Percentiles rank a stretch among this genome's conserved stretches.
These are phyloP conservation scores for Cephalopterus ornatus DNA, from an alignment of 2,113 vertebrate genomes.

Conservation along the genomic window DNA sequence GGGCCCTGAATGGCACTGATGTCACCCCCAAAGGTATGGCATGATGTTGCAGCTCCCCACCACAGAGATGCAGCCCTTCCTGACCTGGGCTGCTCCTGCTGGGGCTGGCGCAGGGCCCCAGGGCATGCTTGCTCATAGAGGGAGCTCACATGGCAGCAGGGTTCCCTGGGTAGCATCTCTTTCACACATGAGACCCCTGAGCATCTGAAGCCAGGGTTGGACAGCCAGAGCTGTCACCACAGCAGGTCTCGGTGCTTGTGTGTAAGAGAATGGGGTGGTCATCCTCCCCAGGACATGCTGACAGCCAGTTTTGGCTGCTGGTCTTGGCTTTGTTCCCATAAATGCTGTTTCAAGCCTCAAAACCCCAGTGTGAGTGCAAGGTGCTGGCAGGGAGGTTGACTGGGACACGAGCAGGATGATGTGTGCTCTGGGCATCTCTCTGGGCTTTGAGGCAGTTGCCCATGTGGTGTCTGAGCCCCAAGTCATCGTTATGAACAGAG, in stretches of 20 bases:
- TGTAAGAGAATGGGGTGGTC: neutral
- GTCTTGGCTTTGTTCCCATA: neutral
- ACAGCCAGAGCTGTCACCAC: neutral
- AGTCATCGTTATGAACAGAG: neutral
- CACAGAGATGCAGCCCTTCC: neutral
- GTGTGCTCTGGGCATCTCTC: neutral
- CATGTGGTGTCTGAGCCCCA: neutral
- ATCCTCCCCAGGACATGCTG: fast-evolving
- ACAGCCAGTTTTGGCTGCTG: neutral
- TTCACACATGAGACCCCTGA: neutral
- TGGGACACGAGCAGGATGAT: neutral
- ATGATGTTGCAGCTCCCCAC: neutral
- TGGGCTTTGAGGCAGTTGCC: fast-evolving
- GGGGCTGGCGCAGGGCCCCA: neutral
- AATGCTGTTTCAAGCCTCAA: neutral
- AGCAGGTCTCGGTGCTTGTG: neutral
- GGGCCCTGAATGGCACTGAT: slow-evolving; percentile 85
- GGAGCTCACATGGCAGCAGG: neutral
- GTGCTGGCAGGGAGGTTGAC: neutral
- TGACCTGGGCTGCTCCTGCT: neutral
- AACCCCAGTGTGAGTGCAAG: neutral
- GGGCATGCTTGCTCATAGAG: too few species aligned
- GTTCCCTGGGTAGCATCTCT: neutral
- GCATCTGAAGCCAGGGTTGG: neutral
- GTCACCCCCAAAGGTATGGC: slow-evolving; percentile 82